Percentiles rank a stretch among this genome's conserved stretches.
Conservation (phyloP, 2,888 invertebrate species). For the Arrhopalites spinosus region DNA sequence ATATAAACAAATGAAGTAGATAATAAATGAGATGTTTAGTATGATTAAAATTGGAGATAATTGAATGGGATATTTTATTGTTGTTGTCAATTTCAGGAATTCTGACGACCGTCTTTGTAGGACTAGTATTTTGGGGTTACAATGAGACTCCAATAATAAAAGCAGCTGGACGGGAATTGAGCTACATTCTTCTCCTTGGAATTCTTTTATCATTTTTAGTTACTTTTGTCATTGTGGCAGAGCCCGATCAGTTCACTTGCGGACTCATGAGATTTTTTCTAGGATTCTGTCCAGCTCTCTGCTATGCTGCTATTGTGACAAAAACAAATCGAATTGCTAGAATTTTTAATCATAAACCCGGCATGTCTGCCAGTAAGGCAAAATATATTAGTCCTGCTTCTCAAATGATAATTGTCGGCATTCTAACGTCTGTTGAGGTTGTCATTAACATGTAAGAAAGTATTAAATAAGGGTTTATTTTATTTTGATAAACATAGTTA, state of each 20-base stretch:
- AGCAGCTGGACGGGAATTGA: slow-evolving; percentile 65
- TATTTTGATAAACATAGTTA: too few species aligned
- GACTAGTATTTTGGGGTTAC: slow-evolving; percentile 63
- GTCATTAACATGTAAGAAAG: slow-evolving; percentile 57
- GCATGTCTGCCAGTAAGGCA: slow-evolving; percentile 60
- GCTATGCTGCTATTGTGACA: slow-evolving; percentile 60
- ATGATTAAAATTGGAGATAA: neutral
- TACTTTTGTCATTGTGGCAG: slow-evolving; percentile 64
- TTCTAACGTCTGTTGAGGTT: slow-evolving; percentile 62
- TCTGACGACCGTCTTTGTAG: slow-evolving; percentile 61
- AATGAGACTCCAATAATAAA: slow-evolving; percentile 64
- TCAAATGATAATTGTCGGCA: slow-evolving; percentile 63
- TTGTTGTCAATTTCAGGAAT: slow-evolving; percentile 59
- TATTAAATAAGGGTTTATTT: too few species aligned
- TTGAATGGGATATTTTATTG: slow-evolving; percentile 22
- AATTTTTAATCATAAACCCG: slow-evolving; percentile 62
- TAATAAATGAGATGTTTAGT: too few species aligned
- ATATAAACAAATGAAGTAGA: too few species aligned
- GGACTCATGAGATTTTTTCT: slow-evolving; percentile 63
- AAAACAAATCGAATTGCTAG: slow-evolving; percentile 64
- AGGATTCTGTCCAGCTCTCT: slow-evolving; percentile 64
- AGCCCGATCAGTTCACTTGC: slow-evolving; percentile 62
- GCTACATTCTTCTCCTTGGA: slow-evolving; percentile 62
- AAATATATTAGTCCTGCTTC: slow-evolving; percentile 59
- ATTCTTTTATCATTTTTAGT: slow-evolving; percentile 63